Percentiles rank a stretch among this genome's conserved stretches.
Conservation (phyloP, 2,888 invertebrate species). For the Morpho achilles region DNA sequence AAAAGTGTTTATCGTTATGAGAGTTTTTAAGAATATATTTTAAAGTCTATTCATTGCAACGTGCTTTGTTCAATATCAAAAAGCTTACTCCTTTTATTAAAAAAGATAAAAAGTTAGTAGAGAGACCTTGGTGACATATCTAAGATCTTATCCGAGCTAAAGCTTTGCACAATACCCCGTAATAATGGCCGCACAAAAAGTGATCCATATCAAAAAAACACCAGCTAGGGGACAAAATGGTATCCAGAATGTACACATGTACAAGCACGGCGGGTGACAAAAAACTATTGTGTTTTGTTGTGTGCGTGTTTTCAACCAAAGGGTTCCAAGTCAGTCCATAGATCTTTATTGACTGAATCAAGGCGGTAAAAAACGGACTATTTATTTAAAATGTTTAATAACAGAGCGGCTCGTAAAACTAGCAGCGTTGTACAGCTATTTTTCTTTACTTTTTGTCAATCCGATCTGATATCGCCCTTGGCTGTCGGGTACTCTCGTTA, state of each 20-base stretch:
- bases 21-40: not conserved
- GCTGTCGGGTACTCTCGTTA: constrained; percentile 70
- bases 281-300: constrained; percentile 50
- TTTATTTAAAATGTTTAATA: constrained; percentile 75
- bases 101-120: constrained; percentile 50
- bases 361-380: constrained; percentile 59
- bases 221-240: constrained; percentile 66
- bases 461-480: constrained; percentile 68
- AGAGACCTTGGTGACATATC: constrained; percentile 68
- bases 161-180: constrained; percentile 70
- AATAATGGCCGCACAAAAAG: constrained; percentile 74
- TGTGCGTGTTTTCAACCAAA: constrained; percentile 58
- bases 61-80: constrained; percentile 53
- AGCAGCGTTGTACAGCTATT: constrained; percentile 47
- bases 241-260: constrained; percentile 53
- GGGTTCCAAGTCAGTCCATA: constrained; percentile 58
- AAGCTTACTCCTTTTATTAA: constrained; percentile 64
- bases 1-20: too few species aligned
- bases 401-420: constrained; percentile 71
- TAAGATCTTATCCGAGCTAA: constrained; percentile 73
- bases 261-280: constrained; percentile 49
- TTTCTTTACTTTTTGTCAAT: constrained; percentile 68
- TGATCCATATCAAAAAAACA: constrained; percentile 72
- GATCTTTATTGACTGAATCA: constrained; percentile 60
- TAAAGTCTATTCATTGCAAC: constrained; percentile 9